Conservation (phyloP, 2,888 invertebrate genomes). For the Phalangium opilio region DNA sequence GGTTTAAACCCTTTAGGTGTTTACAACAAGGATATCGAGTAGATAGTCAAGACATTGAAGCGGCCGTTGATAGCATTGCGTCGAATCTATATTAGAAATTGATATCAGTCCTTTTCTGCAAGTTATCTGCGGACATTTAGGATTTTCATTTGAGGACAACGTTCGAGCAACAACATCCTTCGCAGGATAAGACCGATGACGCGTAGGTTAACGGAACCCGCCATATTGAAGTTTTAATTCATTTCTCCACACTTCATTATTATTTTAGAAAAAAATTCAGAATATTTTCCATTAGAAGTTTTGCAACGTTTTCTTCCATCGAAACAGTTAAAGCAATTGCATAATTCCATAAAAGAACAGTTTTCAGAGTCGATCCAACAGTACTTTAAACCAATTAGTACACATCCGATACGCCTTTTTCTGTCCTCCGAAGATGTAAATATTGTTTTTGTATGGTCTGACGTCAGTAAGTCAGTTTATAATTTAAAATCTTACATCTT, state of each 20-base stretch:
- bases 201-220: too few relatives aligned
- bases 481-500: too few relatives aligned
- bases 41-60: conserved; percentile 46
- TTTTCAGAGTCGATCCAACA: conserved; percentile 43
- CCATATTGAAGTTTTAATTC: too few relatives aligned
- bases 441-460: too few relatives aligned
- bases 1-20: conserved; percentile 32
- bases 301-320: conserved; percentile 36
- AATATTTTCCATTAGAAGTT: conserved; percentile 25
- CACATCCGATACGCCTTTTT: conserved; percentile 51
- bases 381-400: conserved; percentile 46
- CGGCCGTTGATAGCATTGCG: conserved; percentile 51
- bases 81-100: conserved; percentile 47
- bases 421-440: conserved; percentile 25
- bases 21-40: conserved; percentile 43
- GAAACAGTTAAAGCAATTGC: conserved; percentile 40
- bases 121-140: conserved; percentile 43
- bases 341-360: conserved; percentile 44
- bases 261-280: too few relatives aligned
- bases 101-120: conserved; percentile 52
- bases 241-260: too few relatives aligned
- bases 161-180: conserved; percentile 14
- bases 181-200: neutral
- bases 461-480: too few relatives aligned
- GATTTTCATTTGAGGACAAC: conserved; percentile 25